Evolutionary conservation across 2,797 vertebrate species (phyloP), one percentile per base, ranked within the genome.

Genomic region (Picus viridis): DNA sequence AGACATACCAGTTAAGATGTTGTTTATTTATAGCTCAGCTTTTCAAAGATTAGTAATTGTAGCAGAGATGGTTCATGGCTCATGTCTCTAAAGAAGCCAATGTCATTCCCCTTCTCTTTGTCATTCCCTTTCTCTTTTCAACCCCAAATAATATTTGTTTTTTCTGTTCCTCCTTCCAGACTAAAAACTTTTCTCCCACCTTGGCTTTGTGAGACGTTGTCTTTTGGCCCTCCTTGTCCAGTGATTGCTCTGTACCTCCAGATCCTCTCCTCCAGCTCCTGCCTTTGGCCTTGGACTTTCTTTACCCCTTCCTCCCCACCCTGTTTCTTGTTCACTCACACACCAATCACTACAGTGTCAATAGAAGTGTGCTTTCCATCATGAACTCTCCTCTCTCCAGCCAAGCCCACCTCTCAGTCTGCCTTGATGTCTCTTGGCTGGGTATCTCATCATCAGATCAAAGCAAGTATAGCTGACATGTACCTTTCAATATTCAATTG

Each of bases 41-140:
- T 86, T 77, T 79, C 65, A n/a, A 77, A 85, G 58, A 89, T 91
- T 79, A 76, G 54, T 86, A 56, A 85, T 34, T 69, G 63, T 61
- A 81, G 51, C 11, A 75, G 26, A 62, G 26, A 67, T 65, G 73
- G 71, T 30, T 88, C 51, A 62, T 0, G 0, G 68, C 26, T 89
- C 49, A 7, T 6, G 29, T n/a, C 53, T 92, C 79, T 74, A 32
- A 84, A 94, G 13, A 79, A 56, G 23, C 53, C 68, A 71, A 16
- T 12, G 69, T 57, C 68, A 45, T 12, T 59, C 39, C 47, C 30
- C 29, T 81, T 86, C 67, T 88, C 58, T 79, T 80, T 71, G 71
- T 57, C 68, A 45, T 12, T 63, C 47, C 47, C 27, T 32, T 81
- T 86, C 70, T 88, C 58, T 79, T 80, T 71, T 72, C 41, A 76